Evolutionary conservation across 2,113 vertebrate species (phyloP).

Genomic region (Rhinoptilus africanus): DNA sequence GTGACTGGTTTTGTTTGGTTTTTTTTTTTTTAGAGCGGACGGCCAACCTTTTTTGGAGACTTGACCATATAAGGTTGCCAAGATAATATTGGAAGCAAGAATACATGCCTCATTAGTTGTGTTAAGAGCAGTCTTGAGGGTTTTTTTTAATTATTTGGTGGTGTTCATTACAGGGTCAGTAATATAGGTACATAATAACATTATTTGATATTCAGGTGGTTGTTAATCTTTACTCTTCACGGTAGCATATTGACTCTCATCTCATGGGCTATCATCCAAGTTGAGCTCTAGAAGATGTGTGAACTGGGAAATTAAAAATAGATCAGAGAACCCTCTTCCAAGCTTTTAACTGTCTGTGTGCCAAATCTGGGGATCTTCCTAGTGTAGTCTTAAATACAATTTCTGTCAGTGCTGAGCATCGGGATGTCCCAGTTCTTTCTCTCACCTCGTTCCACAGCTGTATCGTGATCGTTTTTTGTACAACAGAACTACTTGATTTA

Average conservation of each 20-base stretch:
- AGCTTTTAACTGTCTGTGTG: not conserved
- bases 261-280: not conserved
- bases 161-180: not conserved
- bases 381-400: fast-evolving
- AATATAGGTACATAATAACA: not conserved
- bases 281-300: not conserved
- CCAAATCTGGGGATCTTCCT: not conserved
- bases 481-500: not conserved
- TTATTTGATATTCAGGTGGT: no score
- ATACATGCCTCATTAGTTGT: not conserved
- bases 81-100: not conserved
- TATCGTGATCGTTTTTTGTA: not conserved
- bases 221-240: not conserved
- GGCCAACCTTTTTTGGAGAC: not conserved
- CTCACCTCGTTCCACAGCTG: not conserved
- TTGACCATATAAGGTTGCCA: not conserved
- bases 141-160: not conserved
- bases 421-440: not conserved
- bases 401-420: not conserved
- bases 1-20: not conserved
- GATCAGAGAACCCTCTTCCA: not conserved
- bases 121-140: not conserved
- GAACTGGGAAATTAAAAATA: constrained; percentile 25
- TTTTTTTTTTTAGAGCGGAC: not conserved
- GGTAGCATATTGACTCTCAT: not conserved